Conservation (phyloP, 2,113 vertebrate genomes). For the Pavo muticus region DNA sequence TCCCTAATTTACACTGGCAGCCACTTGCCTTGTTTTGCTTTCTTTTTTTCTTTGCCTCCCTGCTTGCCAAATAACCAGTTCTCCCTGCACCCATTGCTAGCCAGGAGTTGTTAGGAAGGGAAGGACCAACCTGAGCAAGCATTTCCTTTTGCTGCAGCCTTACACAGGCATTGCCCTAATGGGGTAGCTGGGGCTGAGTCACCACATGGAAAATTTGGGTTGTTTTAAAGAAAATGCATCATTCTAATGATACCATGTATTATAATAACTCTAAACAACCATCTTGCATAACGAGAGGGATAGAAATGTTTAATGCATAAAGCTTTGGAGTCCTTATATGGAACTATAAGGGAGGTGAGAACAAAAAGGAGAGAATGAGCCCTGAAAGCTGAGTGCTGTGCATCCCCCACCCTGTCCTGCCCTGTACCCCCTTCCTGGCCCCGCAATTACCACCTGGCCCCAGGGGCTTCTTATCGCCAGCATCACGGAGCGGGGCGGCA, state of each 20-base stretch:
- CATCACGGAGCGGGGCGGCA: background rate
- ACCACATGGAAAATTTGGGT: constrained; percentile 44
- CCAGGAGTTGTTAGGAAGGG: background rate
- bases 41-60: background rate
- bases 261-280: constrained; percentile 51
- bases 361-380: background rate
- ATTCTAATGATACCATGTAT: background rate
- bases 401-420: background rate
- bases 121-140: constrained; percentile 28
- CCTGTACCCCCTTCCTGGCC: rapidly evolving
- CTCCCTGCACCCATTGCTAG: constrained; percentile 29
- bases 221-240: constrained; percentile 40
- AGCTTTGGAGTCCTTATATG: background rate
- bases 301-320: constrained; percentile 4
- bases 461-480: background rate
- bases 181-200: constrained; percentile 36
- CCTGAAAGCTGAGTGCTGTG: rapidly evolving
- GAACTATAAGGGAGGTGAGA: background rate
- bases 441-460: background rate
- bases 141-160: background rate
- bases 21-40: background rate
- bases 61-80: constrained; percentile 49
- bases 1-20: background rate
- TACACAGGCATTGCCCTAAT: background rate
- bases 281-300: background rate